Percentiles rank a stretch among this genome's conserved stretches.
These are phyloP conservation scores for Plestiodon gilberti DNA, from an alignment of 2,113 vertebrate species.

Conservation along the genomic window DNA sequence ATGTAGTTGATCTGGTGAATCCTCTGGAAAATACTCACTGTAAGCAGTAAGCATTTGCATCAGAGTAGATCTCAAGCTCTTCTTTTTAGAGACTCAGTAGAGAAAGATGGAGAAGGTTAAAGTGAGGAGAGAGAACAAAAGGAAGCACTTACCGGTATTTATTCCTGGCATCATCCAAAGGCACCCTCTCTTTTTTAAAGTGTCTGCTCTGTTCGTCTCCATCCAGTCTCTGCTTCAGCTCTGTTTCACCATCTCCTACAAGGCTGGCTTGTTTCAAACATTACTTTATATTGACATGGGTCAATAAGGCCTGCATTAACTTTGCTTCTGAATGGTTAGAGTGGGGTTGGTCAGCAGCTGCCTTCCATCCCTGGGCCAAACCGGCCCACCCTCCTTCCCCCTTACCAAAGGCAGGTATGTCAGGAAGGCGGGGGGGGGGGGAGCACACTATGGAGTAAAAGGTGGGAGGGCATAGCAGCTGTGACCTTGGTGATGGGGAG, in stretches of 20 bases:
- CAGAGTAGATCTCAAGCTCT: not conserved
- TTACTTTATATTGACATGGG: not conserved
- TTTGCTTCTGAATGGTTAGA: not conserved
- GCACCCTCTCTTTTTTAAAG: not conserved
- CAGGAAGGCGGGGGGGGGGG: not conserved
- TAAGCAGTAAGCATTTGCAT: not conserved
- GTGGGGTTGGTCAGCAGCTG: not conserved
- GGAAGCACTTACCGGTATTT: not conserved
- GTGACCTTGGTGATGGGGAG: no score
- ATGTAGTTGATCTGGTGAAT: not conserved
- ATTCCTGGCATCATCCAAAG: slow-evolving; percentile 6
- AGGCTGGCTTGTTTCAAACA: not conserved
- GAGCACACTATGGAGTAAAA: not conserved
- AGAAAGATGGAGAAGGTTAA: not conserved
- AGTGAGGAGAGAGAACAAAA: not conserved
- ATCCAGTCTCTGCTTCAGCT: not conserved
- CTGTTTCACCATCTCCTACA: not conserved
- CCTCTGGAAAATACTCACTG: not conserved
- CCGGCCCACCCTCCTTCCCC: not conserved
- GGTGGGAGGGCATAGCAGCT: no score
- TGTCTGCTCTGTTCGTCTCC: not conserved
- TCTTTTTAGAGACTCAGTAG: not conserved
- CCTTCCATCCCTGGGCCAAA: not conserved
- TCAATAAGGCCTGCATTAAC: not conserved
- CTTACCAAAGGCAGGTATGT: not conserved